Base-by-base conservation (phyloP, 1,140 invertebrate species). In the Caerostris darwini region DNA sequence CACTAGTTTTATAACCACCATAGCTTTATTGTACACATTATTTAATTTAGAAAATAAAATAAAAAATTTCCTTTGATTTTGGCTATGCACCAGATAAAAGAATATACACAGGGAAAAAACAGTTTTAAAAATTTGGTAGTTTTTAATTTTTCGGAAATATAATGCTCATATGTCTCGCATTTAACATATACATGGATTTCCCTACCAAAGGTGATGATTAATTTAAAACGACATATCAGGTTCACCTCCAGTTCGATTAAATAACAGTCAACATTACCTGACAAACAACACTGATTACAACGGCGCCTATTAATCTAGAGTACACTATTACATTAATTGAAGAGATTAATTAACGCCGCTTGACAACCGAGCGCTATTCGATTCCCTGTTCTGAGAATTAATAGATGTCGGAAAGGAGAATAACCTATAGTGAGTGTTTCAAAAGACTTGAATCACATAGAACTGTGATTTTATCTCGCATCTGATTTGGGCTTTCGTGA, bases 291-390 rank as follows among this genome's bases (percentile, higher is more conserved):
- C 34, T 77, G 71, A 53, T 77, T 77, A 50, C 34, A 34, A 12
- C 50, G 8, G 3, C 71, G 4, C 50, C 71, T 7, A 50, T 53
- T 77, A 77, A 77, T 77, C 71, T 34, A 50, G 19, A 53, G 12
- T 77, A 77, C 34, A 34, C 69, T 34, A 77, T 77, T 5, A 12
- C 71, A 77, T 77, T 77, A 77, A 77, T 77, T 77, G 71, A 77
- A 12, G 34, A 77, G 34, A 77, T 77, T 77, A 77, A 77, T 77
- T 77, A 34, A 8, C 71, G 34, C 19, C 8, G 34, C 12, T 77
- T 5, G 53, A 77, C 7, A 5, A 12, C 3, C 50, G 34, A 77
- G 69, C 50, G 71, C 12, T 50, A 77, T 50, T 77, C 71, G 14
- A 77, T 77, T 77, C 34, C 7, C 19, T 50, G 19, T 50, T 4